phyloP scores from a whole-genome alignment of 2,797 vertebrate species.

The Clarias platycephalus region DNA sequence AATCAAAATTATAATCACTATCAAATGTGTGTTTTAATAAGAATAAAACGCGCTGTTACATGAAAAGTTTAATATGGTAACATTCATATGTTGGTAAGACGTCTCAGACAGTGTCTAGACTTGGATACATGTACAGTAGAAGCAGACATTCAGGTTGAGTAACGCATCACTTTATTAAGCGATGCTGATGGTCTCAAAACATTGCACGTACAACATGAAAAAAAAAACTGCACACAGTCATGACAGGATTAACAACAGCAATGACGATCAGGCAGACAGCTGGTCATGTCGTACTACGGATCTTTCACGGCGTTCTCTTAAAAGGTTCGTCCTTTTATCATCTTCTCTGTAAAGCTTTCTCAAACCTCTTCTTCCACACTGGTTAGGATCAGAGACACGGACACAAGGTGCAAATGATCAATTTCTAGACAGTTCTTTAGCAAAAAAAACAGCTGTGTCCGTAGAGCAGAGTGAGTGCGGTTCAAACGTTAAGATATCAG shows the following conservation, averaged over 20 bases:
- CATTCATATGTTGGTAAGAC: not conserved
- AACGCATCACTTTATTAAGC: slow-evolving; percentile 95
- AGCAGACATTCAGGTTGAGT: slow-evolving; percentile 41
- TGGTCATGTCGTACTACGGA: slow-evolving; percentile 25
- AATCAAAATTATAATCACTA: not conserved
- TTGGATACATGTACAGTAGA: not conserved
- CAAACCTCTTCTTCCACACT: not conserved
- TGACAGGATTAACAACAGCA: slow-evolving; percentile 72
- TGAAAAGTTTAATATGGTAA: not conserved
- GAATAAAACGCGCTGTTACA: not conserved
- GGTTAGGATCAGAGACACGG: not conserved
- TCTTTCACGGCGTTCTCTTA: slow-evolving; percentile 39
- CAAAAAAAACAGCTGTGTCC: not conserved
- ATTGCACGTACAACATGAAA: slow-evolving; percentile 77
- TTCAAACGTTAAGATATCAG: not conserved
- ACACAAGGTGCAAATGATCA: slow-evolving; percentile 9
- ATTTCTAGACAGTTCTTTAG: not conserved
- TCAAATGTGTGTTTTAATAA: not conserved
- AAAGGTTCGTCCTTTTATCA: slow-evolving; percentile 32
- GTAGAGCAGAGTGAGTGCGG: not conserved
- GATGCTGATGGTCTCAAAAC: slow-evolving; percentile 74
- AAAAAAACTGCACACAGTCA: slow-evolving; percentile 76
- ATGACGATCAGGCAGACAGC: slow-evolving; percentile 56
- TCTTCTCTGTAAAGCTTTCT: not conserved
- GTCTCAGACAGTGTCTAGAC: not conserved